Base-by-base conservation (phyloP, 2,888 invertebrate species). In the Helobdella robusta region DNA sequence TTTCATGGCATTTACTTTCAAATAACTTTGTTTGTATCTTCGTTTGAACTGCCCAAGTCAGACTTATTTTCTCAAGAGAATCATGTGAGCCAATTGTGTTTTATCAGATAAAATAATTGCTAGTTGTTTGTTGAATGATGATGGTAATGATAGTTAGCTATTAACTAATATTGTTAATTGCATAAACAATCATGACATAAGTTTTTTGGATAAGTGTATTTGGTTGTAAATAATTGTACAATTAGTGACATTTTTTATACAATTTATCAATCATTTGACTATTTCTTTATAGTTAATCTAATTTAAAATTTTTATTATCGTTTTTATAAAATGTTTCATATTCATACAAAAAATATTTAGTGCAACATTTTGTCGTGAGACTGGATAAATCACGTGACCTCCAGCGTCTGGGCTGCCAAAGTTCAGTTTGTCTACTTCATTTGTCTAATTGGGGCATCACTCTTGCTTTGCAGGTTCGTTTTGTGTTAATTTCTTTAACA, bases 371-470 rank as follows among this genome's bases (percentile, higher is more conserved):
- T 64, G 68, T 71, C 18, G 77, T 78, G 25, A 68, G 75, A 20
- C 76, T 78, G 44, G 77, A 77, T 62, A 73, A 74, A 64, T 75
- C 77, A 2, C 75, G 75, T 61, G 73, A 74, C 20, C 74, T 74
- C 44, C 69, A 72, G 56, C 70, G 73, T 59, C 74, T 78, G 28
- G 78, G 78, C 28, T 73, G 75, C 5, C 72, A 73, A 65, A 76
- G 76, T 40, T 72, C 73, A 62, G 72, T 74, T 66, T 78, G 77
- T 70, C 66, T 75, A n/a, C 70, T 78, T 15, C 76, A 78, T 68
- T 70, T 76, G 2, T 76, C 75, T 5, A 74, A 74, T 30, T 76
- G 74, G 71, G 78, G 78, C 8, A 66, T 78, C 48, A 77, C 75
- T 28, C 69, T 78, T 1, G 75, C 74, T 4, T 66, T 78, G 35